Percentiles rank a stretch among this genome's conserved stretches.
phyloP scores from a whole-genome alignment of 2,113 vertebrate genomes.

The Scortum barcoo region DNA sequence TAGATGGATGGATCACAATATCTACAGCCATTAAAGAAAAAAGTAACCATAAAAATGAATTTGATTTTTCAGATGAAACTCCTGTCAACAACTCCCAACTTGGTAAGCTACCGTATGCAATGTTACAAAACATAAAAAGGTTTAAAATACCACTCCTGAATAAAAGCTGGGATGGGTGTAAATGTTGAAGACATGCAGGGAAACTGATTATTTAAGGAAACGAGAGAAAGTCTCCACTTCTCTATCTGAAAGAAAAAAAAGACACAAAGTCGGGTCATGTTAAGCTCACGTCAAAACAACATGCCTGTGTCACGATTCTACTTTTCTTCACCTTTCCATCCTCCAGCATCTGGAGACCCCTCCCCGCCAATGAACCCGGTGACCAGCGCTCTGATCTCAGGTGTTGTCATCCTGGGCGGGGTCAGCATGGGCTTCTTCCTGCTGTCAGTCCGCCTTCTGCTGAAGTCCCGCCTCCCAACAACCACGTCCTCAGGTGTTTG shows the following conservation, averaged over 20 bases:
- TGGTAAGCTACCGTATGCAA: slow-evolving; percentile 85
- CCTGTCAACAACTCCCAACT: slow-evolving; percentile 94
- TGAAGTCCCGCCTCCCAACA: slow-evolving; percentile 80
- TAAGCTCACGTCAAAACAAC: not conserved
- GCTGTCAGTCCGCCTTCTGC: slow-evolving; percentile 87
- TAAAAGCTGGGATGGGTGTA: not conserved
- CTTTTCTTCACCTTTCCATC: slow-evolving; percentile 36
- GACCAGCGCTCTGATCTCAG: slow-evolving; percentile 91
- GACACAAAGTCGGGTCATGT: slow-evolving; percentile 5
- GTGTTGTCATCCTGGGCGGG: slow-evolving; percentile 88
- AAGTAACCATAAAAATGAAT: not conserved
- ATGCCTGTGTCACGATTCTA: slow-evolving; percentile 33
- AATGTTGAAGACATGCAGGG: slow-evolving; percentile 15
- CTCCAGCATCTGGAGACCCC: slow-evolving; percentile 75
- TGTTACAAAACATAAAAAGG: not conserved
- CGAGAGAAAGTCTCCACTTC: not conserved
- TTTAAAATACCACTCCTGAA: slow-evolving; percentile 10
- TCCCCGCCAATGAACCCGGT: slow-evolving; percentile 86
- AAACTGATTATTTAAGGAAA: slow-evolving; percentile 16
- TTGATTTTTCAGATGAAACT: slow-evolving; percentile 90
- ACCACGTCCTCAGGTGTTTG: slow-evolving; percentile 84
- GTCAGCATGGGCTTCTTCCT: slow-evolving; percentile 87
- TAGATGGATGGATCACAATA: not conserved
- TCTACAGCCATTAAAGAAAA: not conserved
- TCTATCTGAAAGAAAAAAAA: not conserved